phyloP scores from a whole-genome alignment of 1,140 invertebrate genomes.

The Ganaspis sp. region DNA sequence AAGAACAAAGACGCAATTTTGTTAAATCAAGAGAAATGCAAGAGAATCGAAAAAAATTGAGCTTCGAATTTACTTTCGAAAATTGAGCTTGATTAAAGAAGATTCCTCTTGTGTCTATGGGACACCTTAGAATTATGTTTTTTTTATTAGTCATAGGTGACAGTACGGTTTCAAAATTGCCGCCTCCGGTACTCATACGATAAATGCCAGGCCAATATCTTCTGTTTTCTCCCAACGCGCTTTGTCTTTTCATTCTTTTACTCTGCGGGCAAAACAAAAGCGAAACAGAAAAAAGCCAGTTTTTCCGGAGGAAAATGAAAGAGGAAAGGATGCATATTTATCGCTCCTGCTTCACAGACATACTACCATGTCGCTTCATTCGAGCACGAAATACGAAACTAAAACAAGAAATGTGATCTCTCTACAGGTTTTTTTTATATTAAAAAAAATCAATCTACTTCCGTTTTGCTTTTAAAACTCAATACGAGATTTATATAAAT shows the following conservation, averaged over 20 bases:
- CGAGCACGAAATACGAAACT: constrained; percentile 46
- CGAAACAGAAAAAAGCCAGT: constrained; percentile 19
- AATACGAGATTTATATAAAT: not conserved
- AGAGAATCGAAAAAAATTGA: too few species aligned
- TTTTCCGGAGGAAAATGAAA: constrained; percentile 19
- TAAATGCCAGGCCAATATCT: constrained; percentile 52
- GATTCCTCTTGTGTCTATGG: too few species aligned
- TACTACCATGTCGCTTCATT: constrained; percentile 37
- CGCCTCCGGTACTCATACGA: constrained; percentile 58
- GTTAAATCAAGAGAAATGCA: too few species aligned
- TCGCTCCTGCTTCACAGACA: constrained; percentile 34
- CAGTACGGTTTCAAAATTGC: constrained; percentile 53
- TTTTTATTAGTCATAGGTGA: constrained; percentile 41
- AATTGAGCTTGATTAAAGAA: too few species aligned
- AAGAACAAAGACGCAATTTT: too few species aligned
- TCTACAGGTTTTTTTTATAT: constrained; percentile 5
- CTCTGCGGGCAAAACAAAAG: not conserved
- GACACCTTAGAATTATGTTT: not conserved
- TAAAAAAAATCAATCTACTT: constrained; percentile 8
- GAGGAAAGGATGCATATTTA: constrained; percentile 39
- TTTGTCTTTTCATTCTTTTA: constrained; percentile 17
- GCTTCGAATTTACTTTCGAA: too few species aligned
- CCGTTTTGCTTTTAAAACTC: not conserved
- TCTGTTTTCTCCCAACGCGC: constrained; percentile 10
- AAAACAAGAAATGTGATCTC: constrained; percentile 40